Conservation (phyloP, 1,140 invertebrate species). For the Augochlora pura region DNA sequence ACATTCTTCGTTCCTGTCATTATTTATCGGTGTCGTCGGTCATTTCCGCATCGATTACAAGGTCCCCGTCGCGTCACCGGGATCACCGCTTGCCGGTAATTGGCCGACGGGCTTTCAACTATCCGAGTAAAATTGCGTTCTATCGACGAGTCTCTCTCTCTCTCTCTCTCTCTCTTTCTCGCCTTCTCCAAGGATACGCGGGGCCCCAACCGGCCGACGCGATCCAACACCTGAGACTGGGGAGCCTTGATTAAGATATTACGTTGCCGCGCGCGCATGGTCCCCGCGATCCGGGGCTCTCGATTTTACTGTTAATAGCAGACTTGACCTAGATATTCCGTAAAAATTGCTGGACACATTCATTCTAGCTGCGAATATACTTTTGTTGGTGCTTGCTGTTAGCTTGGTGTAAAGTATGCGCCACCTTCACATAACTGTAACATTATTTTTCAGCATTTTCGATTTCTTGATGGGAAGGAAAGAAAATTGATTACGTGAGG, state of each 20-base stretch:
- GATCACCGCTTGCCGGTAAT: neutral
- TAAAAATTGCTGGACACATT: conserved; percentile 42
- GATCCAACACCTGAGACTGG: conserved; percentile 47
- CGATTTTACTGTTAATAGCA: conserved; percentile 58
- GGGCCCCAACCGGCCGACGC: conserved; percentile 5
- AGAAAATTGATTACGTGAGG: no score
- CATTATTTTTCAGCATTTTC: no score
- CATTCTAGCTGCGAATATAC: conserved; percentile 52
- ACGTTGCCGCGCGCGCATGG: conserved; percentile 53
- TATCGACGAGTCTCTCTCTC: conserved; percentile 27
- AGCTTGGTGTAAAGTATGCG: no score
- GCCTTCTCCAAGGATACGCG: conserved; percentile 47
- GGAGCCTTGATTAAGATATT: conserved; percentile 64
- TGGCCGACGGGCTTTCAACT: neutral
- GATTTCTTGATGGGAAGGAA: no score
- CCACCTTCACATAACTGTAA: no score
- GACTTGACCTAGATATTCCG: conserved; percentile 59
- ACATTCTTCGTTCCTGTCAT: neutral
- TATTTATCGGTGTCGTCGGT: neutral
- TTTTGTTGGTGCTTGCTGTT: conserved; percentile 19
- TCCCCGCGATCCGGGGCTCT: conserved; percentile 36
- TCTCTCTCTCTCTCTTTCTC: no score
- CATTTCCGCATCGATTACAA: conserved; percentile 9
- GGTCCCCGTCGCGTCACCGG: neutral
- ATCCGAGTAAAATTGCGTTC: conserved; percentile 35